A percentile compares a stretch with the other conserved stretches of the same genome.
phyloP scores from a whole-genome alignment of 2,888 invertebrate genomes.

The Cybosia mesomella region DNA sequence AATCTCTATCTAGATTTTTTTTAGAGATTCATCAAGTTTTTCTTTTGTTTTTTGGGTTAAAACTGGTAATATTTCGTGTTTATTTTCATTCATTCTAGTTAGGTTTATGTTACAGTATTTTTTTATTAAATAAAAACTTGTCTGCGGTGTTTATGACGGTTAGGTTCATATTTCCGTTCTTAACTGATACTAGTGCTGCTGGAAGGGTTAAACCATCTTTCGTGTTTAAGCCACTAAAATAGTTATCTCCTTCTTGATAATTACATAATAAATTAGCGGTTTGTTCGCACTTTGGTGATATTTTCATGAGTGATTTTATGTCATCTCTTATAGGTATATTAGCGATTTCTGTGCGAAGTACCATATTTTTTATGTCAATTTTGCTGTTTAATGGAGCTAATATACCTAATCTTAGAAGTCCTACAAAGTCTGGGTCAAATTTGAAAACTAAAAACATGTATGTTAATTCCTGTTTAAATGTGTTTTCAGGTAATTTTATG shows the following conservation, averaged over 20 bases:
- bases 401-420: constrained; percentile 50
- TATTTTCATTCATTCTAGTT: background rate
- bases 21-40: constrained; percentile 17
- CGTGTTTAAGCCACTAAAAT: constrained; percentile 24
- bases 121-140: constrained; percentile 23
- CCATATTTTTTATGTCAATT: constrained; percentile 50
- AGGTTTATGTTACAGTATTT: constrained; percentile 27
- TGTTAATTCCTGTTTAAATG: too few relatives aligned
- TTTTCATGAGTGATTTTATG: constrained; percentile 34
- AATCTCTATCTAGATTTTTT: constrained; percentile 36
- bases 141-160: constrained; percentile 38
- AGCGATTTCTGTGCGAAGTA: constrained; percentile 27
- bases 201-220: constrained; percentile 36
- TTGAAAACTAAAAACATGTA: constrained; percentile 50
- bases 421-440: constrained; percentile 48
- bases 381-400: constrained; percentile 31
- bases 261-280: constrained; percentile 39
- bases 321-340: constrained; percentile 37
- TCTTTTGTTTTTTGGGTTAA: too few relatives aligned
- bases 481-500: too few relatives aligned
- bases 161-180: constrained; percentile 31
- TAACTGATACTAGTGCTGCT: constrained; percentile 33
- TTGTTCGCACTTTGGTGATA: constrained; percentile 38
- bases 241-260: constrained; percentile 34
- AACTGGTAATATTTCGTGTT: background rate